These are phyloP conservation scores for Monopis laevigella DNA, from an alignment of 2,888 invertebrate genomes.

Conservation along the genomic window DNA sequence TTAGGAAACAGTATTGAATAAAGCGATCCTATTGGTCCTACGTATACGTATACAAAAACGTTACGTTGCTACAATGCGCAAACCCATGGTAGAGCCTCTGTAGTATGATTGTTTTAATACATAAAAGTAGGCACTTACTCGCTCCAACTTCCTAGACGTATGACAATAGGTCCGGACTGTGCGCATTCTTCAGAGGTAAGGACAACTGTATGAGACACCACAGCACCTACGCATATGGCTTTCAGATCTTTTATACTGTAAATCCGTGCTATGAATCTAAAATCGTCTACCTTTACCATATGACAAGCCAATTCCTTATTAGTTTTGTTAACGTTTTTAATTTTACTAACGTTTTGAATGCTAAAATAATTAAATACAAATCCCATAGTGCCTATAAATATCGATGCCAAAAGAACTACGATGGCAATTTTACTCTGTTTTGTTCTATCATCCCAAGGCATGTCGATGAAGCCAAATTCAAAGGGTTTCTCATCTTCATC, in stretches of 20 bases:
- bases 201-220: slow-evolving; percentile 35
- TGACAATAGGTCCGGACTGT: slow-evolving; percentile 37
- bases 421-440: slow-evolving; percentile 40
- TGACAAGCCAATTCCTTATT: slow-evolving; percentile 31
- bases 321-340: slow-evolving; percentile 12
- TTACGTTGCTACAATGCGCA: too few species aligned
- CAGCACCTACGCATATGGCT: slow-evolving; percentile 46
- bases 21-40: too few species aligned
- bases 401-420: slow-evolving; percentile 31
- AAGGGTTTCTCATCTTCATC: slow-evolving; percentile 29
- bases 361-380: slow-evolving; percentile 36
- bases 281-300: slow-evolving; percentile 35
- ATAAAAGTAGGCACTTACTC: too few species aligned
- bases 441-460: slow-evolving; percentile 49
- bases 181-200: slow-evolving; percentile 40
- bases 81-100: too few species aligned
- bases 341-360: slow-evolving; percentile 34
- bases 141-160: slow-evolving; percentile 34
- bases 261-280: slow-evolving; percentile 41
- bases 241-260: slow-evolving; percentile 36
- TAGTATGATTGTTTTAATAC: not conserved
- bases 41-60: too few species aligned
- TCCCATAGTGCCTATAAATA: slow-evolving; percentile 34
- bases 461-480: slow-evolving; percentile 39
- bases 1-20: too few species aligned